Evolutionary conservation across 2,113 vertebrate species (phyloP).

Genomic region (Elephas maximus): DNA sequence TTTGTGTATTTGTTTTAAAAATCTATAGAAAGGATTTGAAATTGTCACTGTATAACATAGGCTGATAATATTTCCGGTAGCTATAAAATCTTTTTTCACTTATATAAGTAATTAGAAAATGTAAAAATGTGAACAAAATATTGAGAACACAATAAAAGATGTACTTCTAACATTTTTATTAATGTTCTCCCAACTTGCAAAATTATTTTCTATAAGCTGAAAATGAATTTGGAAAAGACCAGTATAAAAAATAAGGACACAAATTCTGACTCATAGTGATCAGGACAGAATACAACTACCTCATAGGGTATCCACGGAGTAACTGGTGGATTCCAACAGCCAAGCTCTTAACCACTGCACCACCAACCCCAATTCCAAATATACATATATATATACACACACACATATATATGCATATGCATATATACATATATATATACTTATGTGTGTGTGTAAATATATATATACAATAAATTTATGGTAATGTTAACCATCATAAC

Average conservation of each 20-base stretch:
- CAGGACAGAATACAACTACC: too few relatives aligned
- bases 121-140: constrained; percentile 7
- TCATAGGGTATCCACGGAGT: too few relatives aligned
- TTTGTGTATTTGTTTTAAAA: background rate
- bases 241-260: background rate
- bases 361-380: too few relatives aligned
- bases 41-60: background rate
- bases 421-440: background rate
- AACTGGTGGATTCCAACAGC: too few relatives aligned
- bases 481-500: background rate
- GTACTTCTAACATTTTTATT: background rate
- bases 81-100: background rate
- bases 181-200: background rate
- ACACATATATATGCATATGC: background rate
- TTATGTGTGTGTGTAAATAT: background rate
- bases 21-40: background rate
- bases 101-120: background rate
- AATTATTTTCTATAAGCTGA: constrained; percentile 20
- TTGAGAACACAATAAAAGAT: background rate
- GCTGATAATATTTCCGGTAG: background rate
- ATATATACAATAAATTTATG: background rate
- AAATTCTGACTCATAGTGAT: background rate
- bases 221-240: background rate
- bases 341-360: too few relatives aligned
- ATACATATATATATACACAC: background rate